These are phyloP conservation scores for Dolichotis patagonum DNA, from an alignment of 2,113 vertebrate genomes.

Conservation along the genomic window DNA sequence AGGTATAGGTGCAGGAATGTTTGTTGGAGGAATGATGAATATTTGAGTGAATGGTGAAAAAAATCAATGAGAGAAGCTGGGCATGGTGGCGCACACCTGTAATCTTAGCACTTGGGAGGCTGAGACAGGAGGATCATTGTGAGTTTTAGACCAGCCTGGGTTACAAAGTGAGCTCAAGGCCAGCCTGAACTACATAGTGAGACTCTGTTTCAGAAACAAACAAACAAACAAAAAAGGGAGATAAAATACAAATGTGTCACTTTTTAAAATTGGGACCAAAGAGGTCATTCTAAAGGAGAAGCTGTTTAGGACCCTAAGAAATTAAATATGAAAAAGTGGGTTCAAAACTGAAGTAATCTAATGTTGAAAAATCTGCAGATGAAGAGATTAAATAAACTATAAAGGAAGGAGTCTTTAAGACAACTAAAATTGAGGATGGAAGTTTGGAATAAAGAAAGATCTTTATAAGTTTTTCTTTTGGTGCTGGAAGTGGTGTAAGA, in stretches of 20 bases:
- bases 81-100: no score
- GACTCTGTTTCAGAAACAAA: no score
- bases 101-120: no score
- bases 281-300: not conserved
- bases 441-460: not conserved
- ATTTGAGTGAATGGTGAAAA: not conserved
- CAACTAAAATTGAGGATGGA: not conserved
- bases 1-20: not conserved
- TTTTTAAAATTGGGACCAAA: not conserved
- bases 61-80: not conserved
- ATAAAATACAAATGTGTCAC: not conserved
- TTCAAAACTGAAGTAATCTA: not conserved
- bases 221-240: no score
- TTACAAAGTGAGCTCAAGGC: no score
- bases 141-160: no score
- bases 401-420: not conserved
- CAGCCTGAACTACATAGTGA: no score
- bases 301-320: not conserved
- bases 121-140: no score
- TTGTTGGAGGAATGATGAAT: not conserved
- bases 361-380: not conserved
- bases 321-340: not conserved
- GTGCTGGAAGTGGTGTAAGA: not conserved
- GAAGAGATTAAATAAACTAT: not conserved
- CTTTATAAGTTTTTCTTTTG: not conserved